phyloP scores from a whole-genome alignment of 2,113 vertebrate genomes.

The Rhea americana region DNA sequence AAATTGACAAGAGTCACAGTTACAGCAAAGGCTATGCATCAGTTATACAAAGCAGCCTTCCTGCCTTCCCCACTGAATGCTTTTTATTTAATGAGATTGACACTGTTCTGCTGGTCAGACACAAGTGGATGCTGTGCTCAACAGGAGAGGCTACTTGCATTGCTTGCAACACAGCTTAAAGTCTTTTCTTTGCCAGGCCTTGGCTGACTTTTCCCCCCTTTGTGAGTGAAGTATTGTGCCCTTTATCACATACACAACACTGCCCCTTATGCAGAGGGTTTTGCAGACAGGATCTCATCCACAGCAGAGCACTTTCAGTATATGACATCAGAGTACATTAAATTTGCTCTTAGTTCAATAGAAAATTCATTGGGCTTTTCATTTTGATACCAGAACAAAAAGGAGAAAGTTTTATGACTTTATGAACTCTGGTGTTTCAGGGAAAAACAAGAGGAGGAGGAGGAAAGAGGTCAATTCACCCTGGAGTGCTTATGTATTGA shows the following conservation, averaged over 20 bases:
- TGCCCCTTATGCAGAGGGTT: fast-evolving
- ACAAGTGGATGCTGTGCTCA: fast-evolving
- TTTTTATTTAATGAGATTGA: background rate
- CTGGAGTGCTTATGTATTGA: background rate
- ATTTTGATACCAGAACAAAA: background rate
- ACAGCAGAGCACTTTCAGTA: background rate
- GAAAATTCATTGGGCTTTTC: background rate
- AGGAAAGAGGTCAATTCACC: background rate
- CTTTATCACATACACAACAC: fast-evolving
- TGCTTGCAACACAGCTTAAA: background rate
- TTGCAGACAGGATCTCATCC: background rate
- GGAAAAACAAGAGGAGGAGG: background rate
- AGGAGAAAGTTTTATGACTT: background rate
- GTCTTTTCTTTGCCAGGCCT: background rate
- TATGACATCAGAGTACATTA: background rate
- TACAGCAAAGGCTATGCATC: background rate
- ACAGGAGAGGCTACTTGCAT: background rate
- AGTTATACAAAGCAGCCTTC: background rate
- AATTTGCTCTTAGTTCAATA: background rate
- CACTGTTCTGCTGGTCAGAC: fast-evolving
- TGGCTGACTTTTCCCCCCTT: background rate
- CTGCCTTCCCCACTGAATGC: fast-evolving
- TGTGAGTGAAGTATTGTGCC: background rate
- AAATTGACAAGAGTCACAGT: fast-evolving
- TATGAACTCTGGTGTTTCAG: background rate